Conservation (phyloP, 2,113 vertebrate genomes). For the Perca schrenkii region DNA sequence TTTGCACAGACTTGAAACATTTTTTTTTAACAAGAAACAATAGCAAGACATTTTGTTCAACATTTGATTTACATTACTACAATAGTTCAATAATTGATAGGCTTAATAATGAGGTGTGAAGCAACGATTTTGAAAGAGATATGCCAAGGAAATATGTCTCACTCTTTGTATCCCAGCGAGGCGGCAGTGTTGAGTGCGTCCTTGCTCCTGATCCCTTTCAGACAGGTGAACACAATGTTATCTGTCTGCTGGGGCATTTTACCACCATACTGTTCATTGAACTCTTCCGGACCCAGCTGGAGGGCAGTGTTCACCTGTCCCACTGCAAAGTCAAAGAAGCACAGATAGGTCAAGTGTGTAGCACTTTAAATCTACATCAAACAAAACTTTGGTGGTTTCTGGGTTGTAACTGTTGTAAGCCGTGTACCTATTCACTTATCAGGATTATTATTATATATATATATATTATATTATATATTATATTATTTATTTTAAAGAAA, state of each 20-base stretch:
- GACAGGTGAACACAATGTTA: slow-evolving; percentile 90
- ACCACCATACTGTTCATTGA: slow-evolving; percentile 88
- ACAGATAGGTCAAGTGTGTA: slow-evolving; percentile 6
- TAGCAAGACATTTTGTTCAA: background rate
- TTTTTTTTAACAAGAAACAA: background rate
- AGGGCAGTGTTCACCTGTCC: slow-evolving; percentile 88
- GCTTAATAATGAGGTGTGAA: background rate
- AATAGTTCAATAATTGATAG: background rate
- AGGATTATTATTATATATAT: background rate
- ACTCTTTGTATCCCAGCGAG: slow-evolving; percentile 92
- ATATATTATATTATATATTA: too few relatives aligned
- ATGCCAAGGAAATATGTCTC: slow-evolving; percentile 33
- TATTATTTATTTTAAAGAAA: background rate
- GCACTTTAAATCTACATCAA: background rate
- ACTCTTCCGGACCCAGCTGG: slow-evolving; percentile 87
- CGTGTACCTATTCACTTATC: background rate
- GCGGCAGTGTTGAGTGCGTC: slow-evolving; percentile 84
- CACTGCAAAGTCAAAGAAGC: slow-evolving; percentile 79
- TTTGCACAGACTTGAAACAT: background rate
- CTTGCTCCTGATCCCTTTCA: slow-evolving; percentile 91
- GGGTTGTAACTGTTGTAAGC: too few relatives aligned
- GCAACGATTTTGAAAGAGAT: background rate
- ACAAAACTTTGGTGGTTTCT: background rate
- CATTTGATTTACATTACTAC: background rate
- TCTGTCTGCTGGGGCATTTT: slow-evolving; percentile 88